phyloP scores from a whole-genome alignment of 2,797 vertebrate species.

The Pyrocephalus nanus region DNA sequence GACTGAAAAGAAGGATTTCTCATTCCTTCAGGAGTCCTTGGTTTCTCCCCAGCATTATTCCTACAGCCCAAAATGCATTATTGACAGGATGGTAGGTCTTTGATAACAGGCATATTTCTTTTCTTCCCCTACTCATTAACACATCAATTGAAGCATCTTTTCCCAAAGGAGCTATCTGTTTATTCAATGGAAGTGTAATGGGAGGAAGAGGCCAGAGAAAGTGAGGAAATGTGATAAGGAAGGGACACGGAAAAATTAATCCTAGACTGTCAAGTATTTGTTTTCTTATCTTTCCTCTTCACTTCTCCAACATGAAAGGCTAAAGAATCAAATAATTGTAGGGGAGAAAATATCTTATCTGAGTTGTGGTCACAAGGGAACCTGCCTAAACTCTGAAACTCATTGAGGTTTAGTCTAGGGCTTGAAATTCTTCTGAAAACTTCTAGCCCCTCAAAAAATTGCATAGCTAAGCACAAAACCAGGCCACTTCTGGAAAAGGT shows the following conservation, averaged over 20 bases:
- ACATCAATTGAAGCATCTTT: not conserved
- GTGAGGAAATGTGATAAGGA: not conserved
- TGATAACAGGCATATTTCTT: not conserved
- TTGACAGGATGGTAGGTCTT: not conserved
- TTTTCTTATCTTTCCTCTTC: not conserved
- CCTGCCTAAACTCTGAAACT: not conserved
- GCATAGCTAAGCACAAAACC: not conserved
- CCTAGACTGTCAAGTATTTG: not conserved
- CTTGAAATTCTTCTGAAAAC: not conserved
- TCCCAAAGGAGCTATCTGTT: not conserved
- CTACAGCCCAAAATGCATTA: constrained; percentile 8
- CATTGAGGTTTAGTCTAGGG: not conserved
- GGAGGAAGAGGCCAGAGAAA: not conserved
- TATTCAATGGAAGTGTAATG: not conserved
- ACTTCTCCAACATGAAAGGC: not conserved
- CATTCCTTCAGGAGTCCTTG: not conserved
- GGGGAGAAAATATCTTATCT: not conserved
- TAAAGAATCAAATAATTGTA: not conserved
- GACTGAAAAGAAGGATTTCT: not conserved
- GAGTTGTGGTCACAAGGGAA: not conserved
- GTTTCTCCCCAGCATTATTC: not conserved
- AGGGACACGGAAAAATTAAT: not conserved
- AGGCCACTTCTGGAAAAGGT: not conserved
- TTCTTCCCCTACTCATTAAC: not conserved
- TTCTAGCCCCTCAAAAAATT: not conserved